Evolutionary conservation across 2,888 invertebrate genomes (phyloP).

Genomic region (Tillus elongatus): DNA sequence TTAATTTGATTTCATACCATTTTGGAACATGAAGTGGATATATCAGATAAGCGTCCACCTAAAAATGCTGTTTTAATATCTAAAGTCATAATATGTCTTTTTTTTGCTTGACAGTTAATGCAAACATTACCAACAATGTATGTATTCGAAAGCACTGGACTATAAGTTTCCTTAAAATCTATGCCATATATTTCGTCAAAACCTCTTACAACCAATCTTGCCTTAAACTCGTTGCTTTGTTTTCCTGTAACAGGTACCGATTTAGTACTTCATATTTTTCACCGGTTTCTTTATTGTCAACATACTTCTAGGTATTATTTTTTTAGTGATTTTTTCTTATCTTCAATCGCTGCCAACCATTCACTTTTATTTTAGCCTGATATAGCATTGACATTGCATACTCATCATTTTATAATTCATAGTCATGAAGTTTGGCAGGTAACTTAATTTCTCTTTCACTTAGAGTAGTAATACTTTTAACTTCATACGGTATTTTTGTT

Average conservation of each 20-base stretch:
- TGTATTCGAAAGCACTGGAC: slow-evolving; percentile 12
- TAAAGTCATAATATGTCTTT: not conserved
- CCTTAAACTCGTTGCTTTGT: slow-evolving; percentile 20
- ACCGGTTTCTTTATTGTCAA: slow-evolving; percentile 13
- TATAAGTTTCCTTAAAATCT: slow-evolving; percentile 14
- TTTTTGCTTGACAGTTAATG: slow-evolving; percentile 4
- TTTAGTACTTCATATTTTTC: slow-evolving; percentile 17
- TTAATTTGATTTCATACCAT: not conserved
- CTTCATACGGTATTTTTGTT: no score
- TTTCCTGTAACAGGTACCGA: slow-evolving; percentile 23
- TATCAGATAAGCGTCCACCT: slow-evolving; percentile 1
- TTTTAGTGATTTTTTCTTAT: slow-evolving; percentile 21
- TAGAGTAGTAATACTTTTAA: not conserved
- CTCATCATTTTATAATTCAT: slow-evolving; percentile 6
- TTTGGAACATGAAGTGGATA: no score
- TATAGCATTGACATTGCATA: slow-evolving; percentile 5
- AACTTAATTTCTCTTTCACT: not conserved
- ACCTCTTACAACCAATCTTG: slow-evolving; percentile 20
- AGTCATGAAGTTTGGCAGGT: not conserved
- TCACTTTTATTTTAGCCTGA: slow-evolving; percentile 9
- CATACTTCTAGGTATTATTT: slow-evolving; percentile 20
- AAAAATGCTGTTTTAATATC: slow-evolving; percentile 7
- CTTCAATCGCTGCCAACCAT: slow-evolving; percentile 16
- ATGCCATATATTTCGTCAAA: slow-evolving; percentile 16
- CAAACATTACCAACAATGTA: slow-evolving; percentile 11